A percentile compares a stretch with the other conserved stretches of the same genome.
phyloP scores from a whole-genome alignment of 2,797 vertebrate genomes.

The Otolemur crassicaudatus region DNA sequence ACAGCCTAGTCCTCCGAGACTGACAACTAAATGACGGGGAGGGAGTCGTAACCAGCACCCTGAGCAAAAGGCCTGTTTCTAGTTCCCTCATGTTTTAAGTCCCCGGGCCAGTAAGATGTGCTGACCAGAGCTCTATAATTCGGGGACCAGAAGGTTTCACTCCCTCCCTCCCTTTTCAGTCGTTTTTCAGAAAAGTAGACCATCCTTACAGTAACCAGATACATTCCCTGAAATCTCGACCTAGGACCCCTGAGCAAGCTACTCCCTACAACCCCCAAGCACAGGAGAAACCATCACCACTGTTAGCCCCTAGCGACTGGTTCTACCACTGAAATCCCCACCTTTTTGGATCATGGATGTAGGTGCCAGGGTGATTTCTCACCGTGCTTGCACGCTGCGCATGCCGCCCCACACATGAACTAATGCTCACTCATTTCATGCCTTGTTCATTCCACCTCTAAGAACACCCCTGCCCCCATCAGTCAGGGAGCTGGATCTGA shows the following conservation, averaged over 20 bases:
- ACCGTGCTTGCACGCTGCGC: neutral
- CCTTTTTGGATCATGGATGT: neutral
- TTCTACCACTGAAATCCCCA: neutral
- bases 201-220: neutral
- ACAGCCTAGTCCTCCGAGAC: neutral
- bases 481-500: neutral
- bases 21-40: neutral
- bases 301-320: neutral
- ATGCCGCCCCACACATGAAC: neutral
- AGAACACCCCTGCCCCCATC: neutral
- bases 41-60: neutral
- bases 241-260: neutral
- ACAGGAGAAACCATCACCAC: neutral
- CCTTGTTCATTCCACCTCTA: neutral
- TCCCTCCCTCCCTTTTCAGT: neutral
- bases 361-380: neutral
- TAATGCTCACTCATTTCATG: neutral
- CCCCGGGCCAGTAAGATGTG: neutral
- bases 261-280: neutral
- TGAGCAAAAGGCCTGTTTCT: neutral
- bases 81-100: neutral
- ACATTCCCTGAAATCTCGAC: neutral
- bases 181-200: neutral
- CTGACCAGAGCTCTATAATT: neutral
- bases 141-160: neutral